Base-by-base conservation (phyloP, 2,113 vertebrate genomes). In the Coregonus clupeaformis region DNA sequence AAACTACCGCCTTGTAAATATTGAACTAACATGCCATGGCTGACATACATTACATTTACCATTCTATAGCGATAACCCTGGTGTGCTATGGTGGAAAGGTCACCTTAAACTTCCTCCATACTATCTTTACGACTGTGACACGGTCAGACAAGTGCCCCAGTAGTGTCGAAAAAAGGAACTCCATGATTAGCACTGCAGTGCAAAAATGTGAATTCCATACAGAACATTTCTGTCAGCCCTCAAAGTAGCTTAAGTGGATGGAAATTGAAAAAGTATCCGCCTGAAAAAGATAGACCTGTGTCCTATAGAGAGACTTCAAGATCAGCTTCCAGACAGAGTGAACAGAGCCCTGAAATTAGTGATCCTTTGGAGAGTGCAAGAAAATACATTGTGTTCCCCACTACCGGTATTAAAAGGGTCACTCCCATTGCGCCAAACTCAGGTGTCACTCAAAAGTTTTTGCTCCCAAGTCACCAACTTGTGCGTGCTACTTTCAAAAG, bases 1-100 rank as follows among this genome's bases (percentile, higher is more conserved):
- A 84, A 84, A 86, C 81, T 65, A 86, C 82, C 76, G 80, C 74
- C 76, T 80, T 83, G 84, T 86, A 82, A 80, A 87, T 89, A 87
- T 84, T 88, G 87, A 76, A 88, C 75, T 69, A 73, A 81, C 76
- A 73, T 73, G 70, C 45, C 76, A 59, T 0, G 60, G 71, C 79
- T 86, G 77, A 68, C 75, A 69, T 55, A 71, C 45, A 22, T 60
- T 30, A 67, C 78, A 71, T 73, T 82, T 62, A 57, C 59, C 67
- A 42, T 42, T 75, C 75, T 77, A 73, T 36, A 13, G 52, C 68
- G 59, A 1, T 3, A n/a, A n/a, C 66, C 49, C 59, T 69, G 55
- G 45, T 74, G 55, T 75, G 80, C 72, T 75, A 83, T 80, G 59
- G 69, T 74, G 76, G 24, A 81, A 78, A 74, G 57, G 18, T 80